phyloP scores from a whole-genome alignment of 64 coral and sea anemone genomes.

The Pocillopora damicornis region DNA sequence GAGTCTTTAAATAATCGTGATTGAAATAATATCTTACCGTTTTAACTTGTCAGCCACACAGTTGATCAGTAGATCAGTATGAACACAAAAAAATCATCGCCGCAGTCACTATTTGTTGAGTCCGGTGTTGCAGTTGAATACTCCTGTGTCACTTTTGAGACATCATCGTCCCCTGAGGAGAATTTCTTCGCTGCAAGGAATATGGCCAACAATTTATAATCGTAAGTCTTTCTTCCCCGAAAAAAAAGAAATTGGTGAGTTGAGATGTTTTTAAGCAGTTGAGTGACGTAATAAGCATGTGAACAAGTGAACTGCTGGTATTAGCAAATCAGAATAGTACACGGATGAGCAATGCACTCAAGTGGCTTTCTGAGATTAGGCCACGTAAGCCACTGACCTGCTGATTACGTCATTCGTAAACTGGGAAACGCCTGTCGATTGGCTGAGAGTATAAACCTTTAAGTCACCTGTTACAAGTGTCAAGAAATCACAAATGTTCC shows the following conservation, averaged over 20 bases:
- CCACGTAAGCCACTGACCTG: slow-evolving; percentile 19
- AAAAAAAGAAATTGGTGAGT: background rate
- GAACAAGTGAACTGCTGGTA: slow-evolving; percentile 18
- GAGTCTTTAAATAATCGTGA: too few species aligned
- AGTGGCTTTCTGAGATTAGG: background rate
- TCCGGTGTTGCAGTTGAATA: too few species aligned
- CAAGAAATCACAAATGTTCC: background rate
- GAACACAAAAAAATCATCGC: too few species aligned
- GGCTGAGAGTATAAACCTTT: slow-evolving; percentile 3
- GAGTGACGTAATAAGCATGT: background rate
- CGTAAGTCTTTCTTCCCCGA: too few species aligned
- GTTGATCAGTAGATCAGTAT: too few species aligned
- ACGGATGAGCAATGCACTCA: slow-evolving; percentile 1
- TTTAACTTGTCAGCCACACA: too few species aligned
- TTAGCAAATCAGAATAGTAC: slow-evolving; percentile 44
- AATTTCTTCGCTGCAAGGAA: too few species aligned
- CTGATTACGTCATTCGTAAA: slow-evolving; percentile 6
- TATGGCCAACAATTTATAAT: too few species aligned
- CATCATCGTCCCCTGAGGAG: too few species aligned
- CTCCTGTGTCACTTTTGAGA: too few species aligned
- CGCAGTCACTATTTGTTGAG: too few species aligned
- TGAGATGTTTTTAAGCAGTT: slow-evolving; percentile 2
- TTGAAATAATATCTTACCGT: too few species aligned
- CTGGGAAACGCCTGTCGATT: background rate
- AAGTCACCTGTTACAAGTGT: slow-evolving; percentile 22